Base-by-base conservation (phyloP, 2,888 invertebrate genomes). In the Eilema depressum region DNA sequence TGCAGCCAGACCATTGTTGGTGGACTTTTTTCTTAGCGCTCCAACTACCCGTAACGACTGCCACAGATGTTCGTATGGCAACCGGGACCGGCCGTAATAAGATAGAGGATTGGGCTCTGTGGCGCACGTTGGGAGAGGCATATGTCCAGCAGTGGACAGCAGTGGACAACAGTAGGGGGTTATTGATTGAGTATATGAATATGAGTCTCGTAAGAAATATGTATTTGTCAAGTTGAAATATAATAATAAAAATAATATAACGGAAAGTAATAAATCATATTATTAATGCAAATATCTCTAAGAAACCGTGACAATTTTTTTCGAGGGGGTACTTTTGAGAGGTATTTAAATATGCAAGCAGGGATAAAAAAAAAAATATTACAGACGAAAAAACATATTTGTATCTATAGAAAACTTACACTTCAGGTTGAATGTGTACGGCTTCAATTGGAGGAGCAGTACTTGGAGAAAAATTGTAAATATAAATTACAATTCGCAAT, bases 391-490 rank as follows among this genome's bases (percentile, higher is more conserved):
- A 59, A 73, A 41, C 57, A 68, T 12, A 64, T 76, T 30, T 47
- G 66, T 23, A n/a, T 63, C 23, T 59, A 74, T 70, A 65, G 41
- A 62, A 25, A 72, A 92, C 92, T 92, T 90, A 92, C 91, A 75
- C 86, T 68, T 92, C 89, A 71, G 91, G 88, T 75, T 78, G 80
- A 71, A 79, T 70, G 57, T 28, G 62, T 66, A 66, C 12, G 33
- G 47, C 23, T 75, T 92, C 93, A 91, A 74, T 75, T 75, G 85
- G 68, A 70, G 75, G 78, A 83, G 89, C 74, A 78, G 77, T 74
- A 88, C 93, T 93, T 92, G 75, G 84, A 85, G 81, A 85, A 81
- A 85, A 84, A 75, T 66, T 47, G n/a, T 26, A 63, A 66, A 69
- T 74, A 66, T 70, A 30, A 23, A 69, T 64, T 53, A 69, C 59